Base-by-base conservation (phyloP, 2,797 vertebrate species). In the Benthosema pterotum region DNA sequence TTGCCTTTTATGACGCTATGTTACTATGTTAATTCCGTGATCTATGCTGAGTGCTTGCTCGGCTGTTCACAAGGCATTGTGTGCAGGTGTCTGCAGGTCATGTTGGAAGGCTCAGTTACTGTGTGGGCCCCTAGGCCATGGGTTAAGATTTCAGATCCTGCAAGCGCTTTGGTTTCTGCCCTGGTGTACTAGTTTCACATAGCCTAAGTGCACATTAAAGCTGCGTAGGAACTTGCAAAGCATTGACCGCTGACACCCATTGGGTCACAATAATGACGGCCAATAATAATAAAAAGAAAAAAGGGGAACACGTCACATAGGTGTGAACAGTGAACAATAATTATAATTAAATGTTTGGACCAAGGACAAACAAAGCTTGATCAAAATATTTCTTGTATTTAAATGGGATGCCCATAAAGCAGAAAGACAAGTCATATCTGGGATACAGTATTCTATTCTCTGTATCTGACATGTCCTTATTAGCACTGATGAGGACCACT, bases 71-170 rank as follows among this genome's bases (percentile, higher is more conserved):
- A 9, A 1, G 6, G 32, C 32, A 51, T 63, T 64, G 62, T 69
- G 65, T 46, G 51, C 67, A 72, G 53, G 59, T 78, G 73, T 67
- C n/a, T 42, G 52, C 11, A 62, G 71, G 52, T 56, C 43, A 28
- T n/a, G 47, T 67, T 52, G n/a, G 16, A 55, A 57, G 70, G 62
- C 67, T 63, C 52, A 46, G 62, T 78, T 65, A 60, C 69, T 56
- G 13, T 74, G 32, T 25, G 22, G 8, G 45, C 50, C 11, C 1
- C 0, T 1, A 11, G 18, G 50, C 25, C n/a, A 11, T 57, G 14
- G 52, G 56, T 48, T 72, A 65, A 51, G 18, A 74, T 83, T 75
- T 77, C 75, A 80, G 57, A 59, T 50, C 19, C 25, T 47, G 46
- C 0, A 2, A 78, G 17, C 2, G 22, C 57, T 62, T 80, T 48